Evolutionary conservation across 2,113 vertebrate species (phyloP), one percentile per base, ranked within the genome.

Genomic region (Triplophysa rosa): DNA sequence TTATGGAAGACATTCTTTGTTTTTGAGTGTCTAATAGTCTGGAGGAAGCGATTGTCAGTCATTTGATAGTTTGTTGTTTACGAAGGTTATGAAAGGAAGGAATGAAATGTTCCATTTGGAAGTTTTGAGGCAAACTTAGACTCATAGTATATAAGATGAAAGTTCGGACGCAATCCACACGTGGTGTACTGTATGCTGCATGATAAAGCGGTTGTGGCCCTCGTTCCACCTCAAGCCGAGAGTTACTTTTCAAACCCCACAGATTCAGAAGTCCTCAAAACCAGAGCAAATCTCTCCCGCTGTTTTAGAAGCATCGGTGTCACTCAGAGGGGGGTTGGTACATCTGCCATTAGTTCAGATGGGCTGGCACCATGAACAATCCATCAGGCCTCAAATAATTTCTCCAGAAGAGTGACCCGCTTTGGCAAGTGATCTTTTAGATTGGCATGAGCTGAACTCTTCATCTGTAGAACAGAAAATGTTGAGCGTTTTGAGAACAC

Each of bases 401-500:
- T 61, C 19, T 42, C n/a, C 19, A n/a, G 33, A 71, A 58, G 26
- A 37, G 52, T 71, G 69, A 72, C 69, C 54, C 21, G 23, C 52
- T 72, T 72, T 72, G 52, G 17, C 17, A 58, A 58, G 14, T 71
- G 6, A 24, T 40, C 54, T 73, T 73, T 37, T 12, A 56, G 33
- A 73, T n/a, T 59, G 58, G 11, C n/a, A 59, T 37, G 29, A 56
- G 33, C n/a, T 42, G 13, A 37, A 10, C 70, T 24, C 10, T 3
- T 4, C n/a, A 19, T 23, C 14, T 10, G 52, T 8, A 59, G 54
- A 19, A 58, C 58, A 58, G 37, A 7, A 37, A 58, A 72, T 59
- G n/a, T 59, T 40, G 54, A 21, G 2, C 19, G 29, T 23, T 59
- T 42, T 42, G n/a, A 23, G 33, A 73, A 8, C n/a, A 42, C 14